Evolutionary conservation across 2,113 vertebrate genomes (phyloP), one percentile per base, ranked within the genome.

Genomic region (Todiramphus saurophagus): DNA sequence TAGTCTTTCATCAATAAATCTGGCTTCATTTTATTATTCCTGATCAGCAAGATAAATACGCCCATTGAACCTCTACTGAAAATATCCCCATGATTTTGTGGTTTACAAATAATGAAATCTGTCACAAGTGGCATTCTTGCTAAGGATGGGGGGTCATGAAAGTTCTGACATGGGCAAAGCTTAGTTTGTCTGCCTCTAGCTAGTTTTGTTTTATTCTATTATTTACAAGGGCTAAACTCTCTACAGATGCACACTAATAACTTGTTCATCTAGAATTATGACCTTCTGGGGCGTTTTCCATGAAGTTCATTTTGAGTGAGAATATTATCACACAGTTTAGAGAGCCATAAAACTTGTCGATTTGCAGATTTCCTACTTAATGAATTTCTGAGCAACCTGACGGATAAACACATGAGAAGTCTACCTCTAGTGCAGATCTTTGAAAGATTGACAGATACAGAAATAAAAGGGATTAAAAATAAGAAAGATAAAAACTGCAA

Each of bases 81-180:
- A 68, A 59, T 7, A 44, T 5, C 19, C 4, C 16, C 7, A 7
- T 9, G 3, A 16, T n/a, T 70, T 73, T 68, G 28, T 16, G 28
- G 24, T 50, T 88, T 28, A n/a, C 24, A 68, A 55, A 55, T 39
- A 27, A 28, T 31, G 16, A 18, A 39, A 41, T 44, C 5, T 62
- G 35, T 62, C 39, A 55, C 1, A 3, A 11, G 0, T 44, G 17
- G 5, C 14, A 7, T 68, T 68, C 13, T 10, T 50, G 2, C 16
- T 19, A 27, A n/a, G 44, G 37, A 55, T 10, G 5, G 37, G 24
- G 13, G 9, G 5, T 31, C 16, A 31, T 17, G 10, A 16, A 60
- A 60, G 10, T 31, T 62, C 19, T 72, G 43, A 5, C 16, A 0
- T 90, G 53, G 33, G 20, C 16, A 33, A 39, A 67, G 5, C 24